phyloP scores from a whole-genome alignment of 1,140 invertebrate genomes.

The Aphidius gifuensis region DNA sequence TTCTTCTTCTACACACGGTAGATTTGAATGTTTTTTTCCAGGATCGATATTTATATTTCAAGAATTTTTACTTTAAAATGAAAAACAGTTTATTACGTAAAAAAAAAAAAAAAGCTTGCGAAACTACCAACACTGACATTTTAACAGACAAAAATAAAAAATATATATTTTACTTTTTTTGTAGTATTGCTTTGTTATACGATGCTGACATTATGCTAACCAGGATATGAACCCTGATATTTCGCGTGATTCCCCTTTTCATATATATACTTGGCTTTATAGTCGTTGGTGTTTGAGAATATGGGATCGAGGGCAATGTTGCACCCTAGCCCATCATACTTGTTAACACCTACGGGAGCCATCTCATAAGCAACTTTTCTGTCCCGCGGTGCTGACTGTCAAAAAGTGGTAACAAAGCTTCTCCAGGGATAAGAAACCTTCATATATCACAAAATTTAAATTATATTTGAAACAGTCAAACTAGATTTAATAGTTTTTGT shows the following conservation, averaged over 20 bases:
- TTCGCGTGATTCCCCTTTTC: slow-evolving; percentile 35
- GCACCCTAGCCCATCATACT: slow-evolving; percentile 18
- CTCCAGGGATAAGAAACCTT: too few relatives aligned
- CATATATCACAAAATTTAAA: too few relatives aligned
- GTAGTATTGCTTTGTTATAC: too few relatives aligned
- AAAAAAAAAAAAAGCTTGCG: neutral
- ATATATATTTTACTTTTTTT: too few relatives aligned
- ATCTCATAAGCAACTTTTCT: neutral
- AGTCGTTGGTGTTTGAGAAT: too few relatives aligned
- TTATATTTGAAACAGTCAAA: too few relatives aligned
- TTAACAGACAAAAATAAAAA: slow-evolving; percentile 9
- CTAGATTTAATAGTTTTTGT: too few relatives aligned
- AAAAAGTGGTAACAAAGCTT: slow-evolving; percentile 29
- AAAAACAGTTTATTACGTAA: neutral
- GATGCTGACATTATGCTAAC: slow-evolving; percentile 49
- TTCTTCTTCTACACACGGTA: too few relatives aligned
- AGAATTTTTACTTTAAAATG: neutral
- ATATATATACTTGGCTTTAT: slow-evolving; percentile 11
- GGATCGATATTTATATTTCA: slow-evolving; percentile 2
- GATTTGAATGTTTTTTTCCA: too few relatives aligned
- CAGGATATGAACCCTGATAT: slow-evolving; percentile 40
- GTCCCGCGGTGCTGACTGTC: slow-evolving; percentile 20
- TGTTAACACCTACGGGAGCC: slow-evolving; percentile 38
- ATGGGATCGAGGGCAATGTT: too few relatives aligned
- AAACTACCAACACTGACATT: slow-evolving; percentile 39